Evolutionary conservation across 2,888 invertebrate species (phyloP).

Genomic region (Thecophora atra): DNA sequence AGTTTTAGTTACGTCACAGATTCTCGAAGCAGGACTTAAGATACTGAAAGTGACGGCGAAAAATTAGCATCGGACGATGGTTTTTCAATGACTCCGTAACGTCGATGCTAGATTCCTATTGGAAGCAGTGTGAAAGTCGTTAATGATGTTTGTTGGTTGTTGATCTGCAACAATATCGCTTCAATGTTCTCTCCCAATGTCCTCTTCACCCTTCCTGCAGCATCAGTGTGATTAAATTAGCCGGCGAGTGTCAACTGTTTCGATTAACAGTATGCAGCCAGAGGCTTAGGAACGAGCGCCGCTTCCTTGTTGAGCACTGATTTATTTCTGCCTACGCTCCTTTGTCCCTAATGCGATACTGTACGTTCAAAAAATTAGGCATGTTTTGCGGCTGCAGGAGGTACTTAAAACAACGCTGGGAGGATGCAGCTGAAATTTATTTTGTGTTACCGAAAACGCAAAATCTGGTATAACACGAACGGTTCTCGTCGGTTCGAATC

Average conservation of each 20-base stretch:
- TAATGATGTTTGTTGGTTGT: too few relatives aligned
- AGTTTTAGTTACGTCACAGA: too few relatives aligned
- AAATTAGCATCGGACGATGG: too few relatives aligned
- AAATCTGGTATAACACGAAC: conserved; percentile 30
- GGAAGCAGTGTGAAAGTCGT: too few relatives aligned
- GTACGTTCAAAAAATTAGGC: conserved; percentile 12
- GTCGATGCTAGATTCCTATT: too few relatives aligned
- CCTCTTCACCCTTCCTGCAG: not conserved
- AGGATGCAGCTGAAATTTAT: conserved; percentile 19
- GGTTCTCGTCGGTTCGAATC: conserved; percentile 3
- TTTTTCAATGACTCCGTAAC: too few relatives aligned
- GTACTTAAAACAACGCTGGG: not conserved
- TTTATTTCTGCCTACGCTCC: not conserved
- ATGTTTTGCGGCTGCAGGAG: conserved; percentile 1
- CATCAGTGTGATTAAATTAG: conserved; percentile 20
- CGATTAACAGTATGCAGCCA: conserved; percentile 1
- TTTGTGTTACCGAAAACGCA: conserved; percentile 15
- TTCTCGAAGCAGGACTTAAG: too few relatives aligned
- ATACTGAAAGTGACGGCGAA: too few relatives aligned
- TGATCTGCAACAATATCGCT: too few relatives aligned
- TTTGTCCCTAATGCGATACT: not conserved
- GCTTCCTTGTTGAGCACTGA: not conserved
- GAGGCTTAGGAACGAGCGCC: conserved; percentile 1
- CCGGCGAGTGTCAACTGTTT: conserved; percentile 9
- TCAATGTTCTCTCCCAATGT: not conserved